Evolutionary conservation across 2,797 vertebrate genomes (phyloP), one percentile per base, ranked within the genome.

Genomic region (Mionectes olivaceus): DNA sequence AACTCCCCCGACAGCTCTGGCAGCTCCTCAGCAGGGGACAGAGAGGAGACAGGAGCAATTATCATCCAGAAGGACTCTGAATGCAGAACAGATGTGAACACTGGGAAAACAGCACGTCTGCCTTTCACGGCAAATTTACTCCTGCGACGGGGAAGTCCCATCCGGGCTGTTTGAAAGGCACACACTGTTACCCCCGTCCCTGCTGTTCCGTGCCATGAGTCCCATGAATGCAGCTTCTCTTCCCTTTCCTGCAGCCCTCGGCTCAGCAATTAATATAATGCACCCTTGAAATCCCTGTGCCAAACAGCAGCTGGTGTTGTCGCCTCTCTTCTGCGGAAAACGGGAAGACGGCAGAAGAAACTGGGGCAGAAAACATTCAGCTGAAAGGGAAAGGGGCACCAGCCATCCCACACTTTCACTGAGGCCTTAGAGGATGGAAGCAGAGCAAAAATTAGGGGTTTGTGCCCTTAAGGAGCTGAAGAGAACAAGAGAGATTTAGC

Each of bases 121-220:
- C 35, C 86, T 90, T 76, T 93, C 90, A 92, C 0, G 19, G 90
- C 86, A 93, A 32, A 94, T 95, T 84, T 82, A 63, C 87, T 87
- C 8, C 77, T 56, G 78, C 1, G 1, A 22, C 1, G 37, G 87
- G 59, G 49, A 74, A 71, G 60, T 60, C 64, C 71, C 69, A 8
- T 21, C 41, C 23, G 43, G 63, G 59, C 83, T 49, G 30, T 94
- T 15, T 73, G 85, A 81, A 81, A 90, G 80, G 74, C 19, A 4
- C 63, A 3, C 57, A 24, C 44, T 52, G 69, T 65, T 59, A 74
- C 24, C 93, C 2, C 80, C 18, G 1, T 43, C 65, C 70, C 85
- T 32, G 74, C 94, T 76, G 76, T 35, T 68, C 8, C 0, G 3
- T 67, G 77, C 76, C 32, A 2, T 9, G 25, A 32, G 43, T 1